Evolutionary conservation across 2,888 invertebrate species (phyloP).

Genomic region (Lacanobia wlatinum): DNA sequence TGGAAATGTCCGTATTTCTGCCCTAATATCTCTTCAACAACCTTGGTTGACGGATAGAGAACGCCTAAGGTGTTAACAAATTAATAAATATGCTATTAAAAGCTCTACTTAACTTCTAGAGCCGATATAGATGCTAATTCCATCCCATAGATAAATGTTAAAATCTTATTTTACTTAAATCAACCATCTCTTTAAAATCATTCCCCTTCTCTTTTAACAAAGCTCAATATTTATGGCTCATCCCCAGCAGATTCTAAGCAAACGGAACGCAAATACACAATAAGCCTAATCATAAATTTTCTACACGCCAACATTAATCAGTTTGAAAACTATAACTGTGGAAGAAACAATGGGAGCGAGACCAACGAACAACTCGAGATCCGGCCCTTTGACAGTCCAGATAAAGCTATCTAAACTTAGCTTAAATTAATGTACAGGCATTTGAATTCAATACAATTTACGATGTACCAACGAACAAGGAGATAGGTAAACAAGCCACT

Average conservation of each 20-base stretch:
- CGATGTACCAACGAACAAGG: slow-evolving; percentile 18
- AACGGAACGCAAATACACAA: slow-evolving; percentile 32
- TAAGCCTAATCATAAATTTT: slow-evolving; percentile 51
- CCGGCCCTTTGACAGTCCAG: slow-evolving; percentile 23
- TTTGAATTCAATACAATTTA: slow-evolving; percentile 59
- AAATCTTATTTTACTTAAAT: no score
- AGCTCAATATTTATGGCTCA: slow-evolving; percentile 18
- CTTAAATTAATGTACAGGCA: slow-evolving; percentile 54
- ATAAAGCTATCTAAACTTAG: slow-evolving; percentile 41
- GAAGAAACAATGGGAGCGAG: slow-evolving; percentile 52
- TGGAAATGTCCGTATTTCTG: no score
- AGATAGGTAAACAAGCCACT: not conserved
- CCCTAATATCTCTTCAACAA: no score
- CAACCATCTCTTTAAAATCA: not conserved
- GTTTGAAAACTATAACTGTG: slow-evolving; percentile 54
- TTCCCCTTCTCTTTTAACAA: slow-evolving; percentile 6
- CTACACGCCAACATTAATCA: slow-evolving; percentile 46
- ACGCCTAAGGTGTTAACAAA: no score
- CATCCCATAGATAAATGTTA: no score
- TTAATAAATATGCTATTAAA: no score
- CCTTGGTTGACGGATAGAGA: no score
- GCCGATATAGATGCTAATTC: no score
- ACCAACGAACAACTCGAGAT: slow-evolving; percentile 43
- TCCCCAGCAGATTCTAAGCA: slow-evolving; percentile 5
- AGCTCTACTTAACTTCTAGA: no score